Conservation (phyloP, 2,797 vertebrate genomes). For the Lacerta viridis region DNA sequence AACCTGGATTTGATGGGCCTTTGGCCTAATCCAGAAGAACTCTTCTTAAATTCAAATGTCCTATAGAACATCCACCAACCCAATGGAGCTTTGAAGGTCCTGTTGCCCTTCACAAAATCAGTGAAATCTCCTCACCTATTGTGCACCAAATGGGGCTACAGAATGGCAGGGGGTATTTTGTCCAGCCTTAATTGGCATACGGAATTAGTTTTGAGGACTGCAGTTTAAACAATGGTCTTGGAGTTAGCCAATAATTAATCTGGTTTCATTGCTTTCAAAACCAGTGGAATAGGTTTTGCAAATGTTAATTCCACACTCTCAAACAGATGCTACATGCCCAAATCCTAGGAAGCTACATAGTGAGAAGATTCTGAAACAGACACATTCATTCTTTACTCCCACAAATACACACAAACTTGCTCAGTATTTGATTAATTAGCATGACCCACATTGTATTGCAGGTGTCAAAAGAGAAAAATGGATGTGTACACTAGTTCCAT, state of each 20-base stretch:
- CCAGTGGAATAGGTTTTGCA: neutral
- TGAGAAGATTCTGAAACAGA: neutral
- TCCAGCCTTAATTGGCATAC: too few species aligned
- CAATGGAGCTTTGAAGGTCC: too few species aligned
- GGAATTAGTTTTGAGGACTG: too few species aligned
- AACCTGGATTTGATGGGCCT: too few species aligned
- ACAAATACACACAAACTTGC: neutral
- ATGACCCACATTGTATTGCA: conserved; percentile 47
- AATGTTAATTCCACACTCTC: neutral
- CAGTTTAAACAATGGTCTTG: too few species aligned
- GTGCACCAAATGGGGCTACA: too few species aligned
- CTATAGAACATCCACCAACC: too few species aligned
- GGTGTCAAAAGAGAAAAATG: conserved; percentile 68
- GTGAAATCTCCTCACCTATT: too few species aligned
- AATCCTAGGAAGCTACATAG: neutral
- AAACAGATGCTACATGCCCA: neutral
- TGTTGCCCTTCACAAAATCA: too few species aligned
- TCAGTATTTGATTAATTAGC: conserved; percentile 66
- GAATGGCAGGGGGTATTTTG: too few species aligned
- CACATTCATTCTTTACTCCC: neutral
- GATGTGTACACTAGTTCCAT: conserved; percentile 52
- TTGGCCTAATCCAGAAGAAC: too few species aligned
- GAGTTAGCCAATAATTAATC: neutral
- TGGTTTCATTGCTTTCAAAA: neutral
- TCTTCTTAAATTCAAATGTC: too few species aligned